A percentile compares a stretch with the other conserved stretches of the same genome.
Conservation (phyloP, 2,797 vertebrate genomes). For the Sebastes jordani region DNA sequence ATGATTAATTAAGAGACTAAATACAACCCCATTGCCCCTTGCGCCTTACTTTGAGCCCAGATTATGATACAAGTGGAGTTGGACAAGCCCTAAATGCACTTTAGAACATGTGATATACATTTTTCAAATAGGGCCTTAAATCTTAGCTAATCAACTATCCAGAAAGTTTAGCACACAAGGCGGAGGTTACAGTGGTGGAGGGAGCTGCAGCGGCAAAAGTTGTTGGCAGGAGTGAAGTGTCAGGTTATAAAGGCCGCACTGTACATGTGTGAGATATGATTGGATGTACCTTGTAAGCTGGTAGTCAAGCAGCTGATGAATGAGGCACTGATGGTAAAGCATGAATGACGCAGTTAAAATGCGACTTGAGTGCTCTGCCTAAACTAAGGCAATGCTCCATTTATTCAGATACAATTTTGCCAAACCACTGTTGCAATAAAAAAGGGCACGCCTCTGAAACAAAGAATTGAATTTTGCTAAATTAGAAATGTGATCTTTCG, state of each 20-base stretch:
- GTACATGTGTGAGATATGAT: not conserved
- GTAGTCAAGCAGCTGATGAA: not conserved
- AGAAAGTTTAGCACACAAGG: not conserved
- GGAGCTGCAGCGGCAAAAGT: not conserved
- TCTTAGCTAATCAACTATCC: not conserved
- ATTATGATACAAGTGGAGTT: too few relatives aligned
- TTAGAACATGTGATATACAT: too few relatives aligned
- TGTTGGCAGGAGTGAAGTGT: not conserved
- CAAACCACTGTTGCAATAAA: not conserved
- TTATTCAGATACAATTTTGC: not conserved
- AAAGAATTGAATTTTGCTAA: not conserved
- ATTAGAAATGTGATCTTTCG: not conserved
- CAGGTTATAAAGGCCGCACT: not conserved
- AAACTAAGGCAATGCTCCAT: not conserved
- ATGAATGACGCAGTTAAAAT: not conserved
- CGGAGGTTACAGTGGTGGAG: not conserved
- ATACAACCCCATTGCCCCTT: too few relatives aligned
- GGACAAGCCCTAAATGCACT: too few relatives aligned
- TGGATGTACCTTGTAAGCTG: not conserved
- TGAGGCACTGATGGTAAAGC: not conserved
- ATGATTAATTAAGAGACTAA: too few relatives aligned
- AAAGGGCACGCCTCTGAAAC: too few relatives aligned
- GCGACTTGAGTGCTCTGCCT: not conserved
- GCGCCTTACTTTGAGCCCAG: too few relatives aligned
- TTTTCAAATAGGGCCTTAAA: too few relatives aligned